phyloP scores from a whole-genome alignment of 2,888 invertebrate genomes.

The Limnephilus marmoratus region DNA sequence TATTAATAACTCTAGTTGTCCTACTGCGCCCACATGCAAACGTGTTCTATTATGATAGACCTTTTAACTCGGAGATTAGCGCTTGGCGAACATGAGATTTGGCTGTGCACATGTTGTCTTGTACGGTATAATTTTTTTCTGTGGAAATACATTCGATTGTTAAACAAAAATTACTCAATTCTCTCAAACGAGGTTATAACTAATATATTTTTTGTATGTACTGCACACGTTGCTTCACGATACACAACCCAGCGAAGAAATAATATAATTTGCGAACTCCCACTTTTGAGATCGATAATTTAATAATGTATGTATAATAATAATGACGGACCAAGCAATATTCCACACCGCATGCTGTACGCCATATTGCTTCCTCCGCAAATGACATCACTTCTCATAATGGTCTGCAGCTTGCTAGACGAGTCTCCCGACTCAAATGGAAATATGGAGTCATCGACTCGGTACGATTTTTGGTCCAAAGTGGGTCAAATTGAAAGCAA shows the following conservation, averaged over 20 bases:
- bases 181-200: background rate
- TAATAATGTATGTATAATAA: background rate
- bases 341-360: background rate
- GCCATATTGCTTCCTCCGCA: constrained; percentile 12
- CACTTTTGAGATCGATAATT: background rate
- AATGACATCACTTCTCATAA: constrained; percentile 27
- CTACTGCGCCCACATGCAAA: background rate
- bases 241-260: background rate
- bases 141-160: background rate
- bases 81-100: background rate
- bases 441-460: constrained; percentile 59
- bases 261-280: background rate
- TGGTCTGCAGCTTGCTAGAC: constrained; percentile 10
- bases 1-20: background rate
- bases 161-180: background rate
- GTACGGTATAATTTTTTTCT: background rate
- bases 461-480: constrained; percentile 55
- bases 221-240: background rate
- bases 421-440: constrained; percentile 47
- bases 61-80: background rate
- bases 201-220: background rate
- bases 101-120: background rate
- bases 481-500: constrained; percentile 59
- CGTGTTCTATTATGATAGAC: background rate
- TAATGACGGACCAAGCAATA: background rate